Evolutionary conservation across 2,113 vertebrate species (phyloP).

Genomic region (Loxodonta africana): DNA sequence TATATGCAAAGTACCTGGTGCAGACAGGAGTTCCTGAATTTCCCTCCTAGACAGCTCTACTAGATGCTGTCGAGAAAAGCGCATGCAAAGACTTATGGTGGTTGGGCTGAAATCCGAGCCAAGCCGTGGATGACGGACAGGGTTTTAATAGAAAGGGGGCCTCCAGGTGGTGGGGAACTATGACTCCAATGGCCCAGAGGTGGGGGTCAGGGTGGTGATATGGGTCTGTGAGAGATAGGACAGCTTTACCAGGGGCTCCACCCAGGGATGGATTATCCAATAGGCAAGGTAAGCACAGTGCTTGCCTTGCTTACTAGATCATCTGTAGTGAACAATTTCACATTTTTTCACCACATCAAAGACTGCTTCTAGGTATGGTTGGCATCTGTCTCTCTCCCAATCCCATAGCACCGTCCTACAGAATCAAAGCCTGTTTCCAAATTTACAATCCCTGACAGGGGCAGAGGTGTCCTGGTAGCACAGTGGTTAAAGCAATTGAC

Average conservation of each 20-base stretch:
- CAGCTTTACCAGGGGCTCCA: not conserved
- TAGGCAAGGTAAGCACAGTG: too few species aligned
- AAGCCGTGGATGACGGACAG: fast-evolving
- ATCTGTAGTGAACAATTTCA: too few species aligned
- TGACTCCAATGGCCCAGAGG: not conserved
- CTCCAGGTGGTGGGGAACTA: not conserved
- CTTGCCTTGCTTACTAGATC: too few species aligned
- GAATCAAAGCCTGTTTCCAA: too few species aligned
- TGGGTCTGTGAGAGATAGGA: not conserved
- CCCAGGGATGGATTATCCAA: not conserved
- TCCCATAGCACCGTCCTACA: too few species aligned
- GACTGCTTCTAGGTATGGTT: too few species aligned
- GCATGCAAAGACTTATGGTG: fast-evolving
- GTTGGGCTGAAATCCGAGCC: not conserved
- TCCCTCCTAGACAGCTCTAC: too few species aligned
- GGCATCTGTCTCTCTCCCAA: too few species aligned
- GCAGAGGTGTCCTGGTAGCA: too few species aligned
- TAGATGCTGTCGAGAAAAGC: not conserved
- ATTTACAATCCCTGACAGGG: too few species aligned
- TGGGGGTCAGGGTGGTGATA: fast-evolving
- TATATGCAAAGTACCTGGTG: not conserved
- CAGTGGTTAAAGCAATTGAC: too few species aligned
- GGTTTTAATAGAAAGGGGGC: not conserved
- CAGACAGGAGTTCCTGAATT: not conserved
- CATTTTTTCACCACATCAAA: too few species aligned